Conservation (phyloP, 2,797 vertebrate genomes). For the Ceryle rudis region DNA sequence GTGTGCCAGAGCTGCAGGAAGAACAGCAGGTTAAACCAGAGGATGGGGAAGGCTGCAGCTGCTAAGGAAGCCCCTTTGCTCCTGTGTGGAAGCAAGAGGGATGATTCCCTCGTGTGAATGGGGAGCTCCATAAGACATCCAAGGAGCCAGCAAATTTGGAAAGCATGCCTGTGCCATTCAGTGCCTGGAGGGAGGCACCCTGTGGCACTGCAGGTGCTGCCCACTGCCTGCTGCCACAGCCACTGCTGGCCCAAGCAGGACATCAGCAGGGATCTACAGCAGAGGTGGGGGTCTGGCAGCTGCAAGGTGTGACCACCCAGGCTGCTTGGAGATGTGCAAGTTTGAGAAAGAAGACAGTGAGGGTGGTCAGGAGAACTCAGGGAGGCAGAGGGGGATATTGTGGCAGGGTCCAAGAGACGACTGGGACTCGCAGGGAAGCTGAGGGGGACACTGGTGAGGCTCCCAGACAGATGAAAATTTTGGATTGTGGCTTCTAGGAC, state of each 20-base stretch:
- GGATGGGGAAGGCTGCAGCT: rapidly evolving
- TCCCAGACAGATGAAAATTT: background rate
- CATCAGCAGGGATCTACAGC: background rate
- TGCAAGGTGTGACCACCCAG: background rate
- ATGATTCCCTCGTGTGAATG: rapidly evolving
- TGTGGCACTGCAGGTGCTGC: background rate
- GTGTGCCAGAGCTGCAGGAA: background rate
- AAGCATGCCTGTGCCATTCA: rapidly evolving
- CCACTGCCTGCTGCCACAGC: background rate
- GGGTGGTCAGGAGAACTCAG: background rate
- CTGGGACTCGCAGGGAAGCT: background rate
- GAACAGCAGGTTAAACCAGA: background rate
- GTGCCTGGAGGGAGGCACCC: rapidly evolving
- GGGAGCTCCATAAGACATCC: background rate
- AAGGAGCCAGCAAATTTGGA: background rate
- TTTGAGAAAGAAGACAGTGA: background rate
- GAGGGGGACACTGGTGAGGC: background rate
- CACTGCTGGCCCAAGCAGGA: background rate
- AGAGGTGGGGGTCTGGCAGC: background rate
- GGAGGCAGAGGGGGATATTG: background rate
- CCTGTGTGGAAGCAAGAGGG: background rate
- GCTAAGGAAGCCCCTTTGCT: background rate
- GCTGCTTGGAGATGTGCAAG: background rate
- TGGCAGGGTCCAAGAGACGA: rapidly evolving
- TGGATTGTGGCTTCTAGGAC: background rate